Evolutionary conservation across 2,888 invertebrate species (phyloP), one percentile per base, ranked within the genome.

Genomic region (Thera obeliscata): DNA sequence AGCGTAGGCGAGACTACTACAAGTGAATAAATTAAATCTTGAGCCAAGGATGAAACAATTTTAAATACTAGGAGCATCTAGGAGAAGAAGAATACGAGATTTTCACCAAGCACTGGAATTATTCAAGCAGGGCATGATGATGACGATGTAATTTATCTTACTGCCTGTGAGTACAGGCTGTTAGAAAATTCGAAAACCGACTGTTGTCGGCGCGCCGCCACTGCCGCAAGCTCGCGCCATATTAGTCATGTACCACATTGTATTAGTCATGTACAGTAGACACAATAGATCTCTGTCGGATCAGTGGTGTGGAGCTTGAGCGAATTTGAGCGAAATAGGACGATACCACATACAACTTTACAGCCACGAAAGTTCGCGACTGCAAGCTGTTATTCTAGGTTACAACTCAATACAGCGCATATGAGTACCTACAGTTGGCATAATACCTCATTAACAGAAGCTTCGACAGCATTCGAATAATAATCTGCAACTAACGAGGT

Each of bases 221-320:
- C 11, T 2, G 48, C 48, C 48, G n/a, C 12, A 8, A 50, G n/a
- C 50, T 22, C 22, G 22, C 33, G 22, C 33, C 52, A 52, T 52
- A 52, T 33, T 9, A 52, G 52, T 52, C 33, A 33, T 52, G 33
- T 33, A 22, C 52, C 52, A 52, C 33, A 33, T 52, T 52, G 33
- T 52, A 33, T 33, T 33, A 52, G 52, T 52, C 22, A 33, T 52
- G 33, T 52, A 52, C 4, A 49, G 49, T 49, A 50, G 3, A 9
- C 52, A 52, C 52, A 52, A 33, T 33, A 52, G 52, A 52, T 52
- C 33, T 52, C 33, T 33, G 52, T 50, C 50, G 50, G 22, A 50
- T 22, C 50, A 50, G 50, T 52, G 52, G 9, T 33, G 52, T 52
- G 33, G 52, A 52, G 33, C 33, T 52, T 9, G 33, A 52, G 33